Conservation (phyloP, 1,140 invertebrate genomes). For the Brachystomella parvula region DNA sequence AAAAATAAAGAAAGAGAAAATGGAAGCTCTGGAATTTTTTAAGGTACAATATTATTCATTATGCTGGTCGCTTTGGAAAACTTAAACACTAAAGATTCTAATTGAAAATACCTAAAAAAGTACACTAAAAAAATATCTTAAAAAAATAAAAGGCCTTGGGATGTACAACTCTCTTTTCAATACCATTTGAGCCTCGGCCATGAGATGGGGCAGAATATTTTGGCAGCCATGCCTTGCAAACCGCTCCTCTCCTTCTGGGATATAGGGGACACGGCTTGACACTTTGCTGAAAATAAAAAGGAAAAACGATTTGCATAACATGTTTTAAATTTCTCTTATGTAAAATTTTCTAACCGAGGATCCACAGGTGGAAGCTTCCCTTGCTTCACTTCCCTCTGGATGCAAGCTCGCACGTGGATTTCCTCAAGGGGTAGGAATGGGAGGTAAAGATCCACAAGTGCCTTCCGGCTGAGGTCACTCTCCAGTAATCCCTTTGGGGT, state of each 20-base stretch:
- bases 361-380: conserved; percentile 2
- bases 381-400: conserved; percentile 21
- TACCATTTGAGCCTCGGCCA: not conserved
- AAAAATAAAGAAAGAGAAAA: too few species aligned
- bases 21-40: too few species aligned
- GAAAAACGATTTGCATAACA: not conserved
- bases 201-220: not conserved
- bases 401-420: conserved; percentile 28
- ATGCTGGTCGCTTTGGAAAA: too few species aligned
- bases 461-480: conserved; percentile 24
- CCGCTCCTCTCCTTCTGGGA: not conserved
- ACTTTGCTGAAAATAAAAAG: conserved; percentile 2
- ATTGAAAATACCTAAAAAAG: not conserved
- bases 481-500: conserved; percentile 23
- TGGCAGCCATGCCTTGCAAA: conserved; percentile 3
- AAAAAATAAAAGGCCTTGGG: not conserved
- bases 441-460: conserved; percentile 29
- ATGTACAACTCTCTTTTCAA: not conserved
- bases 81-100: not conserved
- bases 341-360: conserved; percentile 22
- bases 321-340: not conserved
- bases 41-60: too few species aligned
- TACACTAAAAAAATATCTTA: not conserved
- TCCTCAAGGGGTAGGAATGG: conserved; percentile 34
- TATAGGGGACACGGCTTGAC: not conserved